Conservation (phyloP, 1,140 invertebrate genomes). For the Helicorthomorpha holstii region DNA sequence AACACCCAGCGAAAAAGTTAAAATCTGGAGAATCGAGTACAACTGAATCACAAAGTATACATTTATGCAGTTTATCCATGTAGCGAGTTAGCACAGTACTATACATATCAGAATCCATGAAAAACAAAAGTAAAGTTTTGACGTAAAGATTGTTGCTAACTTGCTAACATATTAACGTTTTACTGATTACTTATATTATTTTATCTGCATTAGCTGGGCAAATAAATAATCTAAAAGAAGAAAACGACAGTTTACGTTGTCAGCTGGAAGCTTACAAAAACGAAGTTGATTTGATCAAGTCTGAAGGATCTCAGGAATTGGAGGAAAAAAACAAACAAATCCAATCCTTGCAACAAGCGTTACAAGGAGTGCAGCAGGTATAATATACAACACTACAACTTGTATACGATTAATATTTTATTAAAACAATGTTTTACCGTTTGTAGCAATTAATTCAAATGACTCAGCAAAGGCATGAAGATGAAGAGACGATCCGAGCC, state of each 20-base stretch:
- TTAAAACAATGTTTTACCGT: too few relatives aligned
- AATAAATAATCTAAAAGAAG: conserved; percentile 38
- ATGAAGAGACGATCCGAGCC: conserved; percentile 31
- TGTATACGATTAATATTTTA: too few relatives aligned
- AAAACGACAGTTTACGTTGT: conserved; percentile 76
- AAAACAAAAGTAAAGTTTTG: too few relatives aligned
- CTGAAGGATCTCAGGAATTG: conserved; percentile 43
- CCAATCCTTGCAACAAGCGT: conserved; percentile 50
- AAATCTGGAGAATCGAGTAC: too few relatives aligned
- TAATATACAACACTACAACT: not conserved
- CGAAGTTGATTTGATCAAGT: conserved; percentile 50
- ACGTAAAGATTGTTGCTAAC: too few relatives aligned
- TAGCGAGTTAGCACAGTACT: too few relatives aligned
- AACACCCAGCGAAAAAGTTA: too few relatives aligned
- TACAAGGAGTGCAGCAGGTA: conserved; percentile 59
- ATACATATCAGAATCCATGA: too few relatives aligned
- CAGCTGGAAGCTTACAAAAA: conserved; percentile 89
- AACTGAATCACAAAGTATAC: too few relatives aligned
- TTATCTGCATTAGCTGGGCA: not conserved
- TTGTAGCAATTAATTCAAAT: conserved; percentile 42
- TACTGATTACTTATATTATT: too few relatives aligned
- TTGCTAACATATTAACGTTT: too few relatives aligned
- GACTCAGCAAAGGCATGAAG: conserved; percentile 40
- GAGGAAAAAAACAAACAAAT: conserved; percentile 52
- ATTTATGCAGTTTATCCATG: not conserved